Evolutionary conservation across 2,113 vertebrate genomes (phyloP), one percentile per base, ranked within the genome.

Genomic region (Lepisosteus osseus): DNA sequence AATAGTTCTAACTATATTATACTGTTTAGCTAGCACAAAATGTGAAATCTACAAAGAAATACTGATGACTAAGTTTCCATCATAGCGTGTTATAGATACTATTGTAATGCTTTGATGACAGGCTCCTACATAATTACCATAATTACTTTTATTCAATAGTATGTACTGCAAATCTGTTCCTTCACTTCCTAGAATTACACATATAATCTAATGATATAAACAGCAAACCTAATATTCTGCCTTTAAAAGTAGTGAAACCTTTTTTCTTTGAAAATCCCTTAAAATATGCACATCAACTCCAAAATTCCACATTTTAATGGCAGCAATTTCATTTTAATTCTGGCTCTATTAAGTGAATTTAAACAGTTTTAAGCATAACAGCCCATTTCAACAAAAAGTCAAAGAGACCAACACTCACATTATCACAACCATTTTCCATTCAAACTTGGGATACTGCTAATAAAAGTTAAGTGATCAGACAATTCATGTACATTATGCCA

Each of bases 361-460:
- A 72, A 87, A 84, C 75, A 64, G 75, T 83, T 85, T 88, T 80
- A 75, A 76, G 61, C 67, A 73, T 61, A 61, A 17, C 62, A 74
- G 57, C 70, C 66, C 51, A 51, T 63, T 71, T 54, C 70, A 85
- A 77, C 79, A 75, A 70, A 72, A 72, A 76, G 86, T 1, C 82
- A 83, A 78, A 69, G 83, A 85, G 79, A 80, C 80, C 85, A 87
- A 86, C 80, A 80, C 73, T 74, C 61, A 79, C 82, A 85, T 88
- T 81, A 88, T 86, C 84, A 80, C 80, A 85, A 75, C 82, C 78
- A 86, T 89, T 88, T 83, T 82, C 88, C 71, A 72, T 79, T 86
- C 80, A 78, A 82, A 83, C 82, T 72, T 73, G 42, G 82, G 74
- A 75, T 71, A 80, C 82, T 82, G 83, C 86, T 85, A 78, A 88